These are phyloP conservation scores for Ptychadena robeensis DNA, from an alignment of 2,797 vertebrate genomes.

Conservation along the genomic window DNA sequence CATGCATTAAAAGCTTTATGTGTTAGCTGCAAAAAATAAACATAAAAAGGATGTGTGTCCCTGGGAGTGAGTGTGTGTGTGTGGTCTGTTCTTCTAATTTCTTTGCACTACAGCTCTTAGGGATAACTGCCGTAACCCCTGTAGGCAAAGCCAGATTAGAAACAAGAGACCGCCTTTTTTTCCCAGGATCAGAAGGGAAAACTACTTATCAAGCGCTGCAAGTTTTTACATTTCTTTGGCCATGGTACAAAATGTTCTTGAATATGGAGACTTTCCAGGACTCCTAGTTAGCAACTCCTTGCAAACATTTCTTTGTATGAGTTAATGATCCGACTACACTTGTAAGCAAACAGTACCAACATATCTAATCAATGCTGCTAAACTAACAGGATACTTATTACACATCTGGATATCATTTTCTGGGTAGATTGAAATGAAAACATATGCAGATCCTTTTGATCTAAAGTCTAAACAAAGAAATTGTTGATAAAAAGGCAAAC, in stretches of 20 bases:
- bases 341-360: conserved; percentile 87
- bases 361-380: conserved; percentile 84
- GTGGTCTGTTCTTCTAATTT: conserved; percentile 79
- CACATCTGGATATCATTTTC: conserved; percentile 94
- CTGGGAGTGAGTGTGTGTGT: conserved; percentile 40
- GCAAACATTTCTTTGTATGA: conserved; percentile 88
- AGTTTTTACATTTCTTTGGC: conserved; percentile 75
- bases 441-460: conserved; percentile 90
- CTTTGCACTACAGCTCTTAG: conserved; percentile 75
- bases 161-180: conserved; percentile 67
- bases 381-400: conserved; percentile 82
- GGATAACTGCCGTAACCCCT: conserved; percentile 74
- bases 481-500: conserved; percentile 77
- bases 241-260: conserved; percentile 78
- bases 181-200: conserved; percentile 73
- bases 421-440: conserved; percentile 85
- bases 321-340: conserved; percentile 85
- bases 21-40: conserved; percentile 32
- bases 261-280: conserved; percentile 78
- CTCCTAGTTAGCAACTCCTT: conserved; percentile 82
- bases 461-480: conserved; percentile 83
- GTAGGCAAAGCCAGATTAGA: conserved; percentile 76
- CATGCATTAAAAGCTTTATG: conserved; percentile 2
- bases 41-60: not conserved
- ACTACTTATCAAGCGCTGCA: conserved; percentile 73